Base-by-base conservation (phyloP, 2,797 vertebrate species). In the Telmatherina bonti region DNA sequence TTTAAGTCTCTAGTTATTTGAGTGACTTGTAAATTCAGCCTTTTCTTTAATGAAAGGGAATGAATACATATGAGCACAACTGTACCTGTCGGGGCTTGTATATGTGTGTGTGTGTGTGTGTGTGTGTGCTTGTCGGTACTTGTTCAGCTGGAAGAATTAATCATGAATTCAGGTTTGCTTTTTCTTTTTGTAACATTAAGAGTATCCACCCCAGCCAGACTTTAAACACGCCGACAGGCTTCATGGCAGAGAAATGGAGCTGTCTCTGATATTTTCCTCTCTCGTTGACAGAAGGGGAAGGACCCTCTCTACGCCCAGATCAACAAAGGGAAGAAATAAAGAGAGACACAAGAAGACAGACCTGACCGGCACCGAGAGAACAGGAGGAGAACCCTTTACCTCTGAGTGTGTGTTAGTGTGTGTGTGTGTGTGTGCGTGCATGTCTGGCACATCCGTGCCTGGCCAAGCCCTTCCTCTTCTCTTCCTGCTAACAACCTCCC, bases 221-320 rank as follows among this genome's bases (percentile, higher is more conserved):
- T 2, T 41, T 45, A 27, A 29, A 61, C n/a, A 36, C 35, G 20
- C 47, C 8, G 20, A 1, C 1, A 56, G 26, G 33, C 41, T 52
- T 49, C 55, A 31, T 38, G 0, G 8, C 15, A 13, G 12, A 3
- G 43, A 43, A 59, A 7, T 16, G 9, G 30, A 24, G 53, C 6
- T 1, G 11, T 38, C 31, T 2, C 29, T 81, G 26, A 74, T 76
- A 22, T 63, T 57, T 64, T 67, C 56, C 26, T 78, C 36, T 89
- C 29, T 87, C 59, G 12, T 85, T 85, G 6, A 92, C 90, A 91
- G 76, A 92, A 97, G 96, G 95, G 96, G 93, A 95, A 94, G 85
- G 97, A 97, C 92, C 96, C 96, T 94, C 96, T 99, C 92, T 98
- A 98, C 78, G 97, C 96, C 91, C 94, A 96, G 95, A 97, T 99